phyloP scores from a whole-genome alignment of 2,797 vertebrate species.

The Merluccius polli region DNA sequence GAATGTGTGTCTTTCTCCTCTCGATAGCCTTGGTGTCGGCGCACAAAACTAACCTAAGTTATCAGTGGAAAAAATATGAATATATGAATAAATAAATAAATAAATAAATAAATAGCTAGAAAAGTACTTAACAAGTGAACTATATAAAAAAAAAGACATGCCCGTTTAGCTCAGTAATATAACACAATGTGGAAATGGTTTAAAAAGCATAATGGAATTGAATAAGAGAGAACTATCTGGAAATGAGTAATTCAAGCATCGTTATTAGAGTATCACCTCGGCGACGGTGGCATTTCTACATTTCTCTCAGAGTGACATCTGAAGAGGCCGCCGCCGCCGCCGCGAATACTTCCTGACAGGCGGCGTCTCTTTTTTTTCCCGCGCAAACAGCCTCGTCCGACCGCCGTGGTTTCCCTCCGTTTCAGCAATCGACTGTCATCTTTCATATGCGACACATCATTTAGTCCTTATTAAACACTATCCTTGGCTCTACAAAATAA shows the following conservation, averaged over 20 bases:
- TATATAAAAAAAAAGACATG: too few species aligned
- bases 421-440: background rate
- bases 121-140: too few species aligned
- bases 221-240: background rate
- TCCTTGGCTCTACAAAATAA: background rate
- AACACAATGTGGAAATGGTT: too few species aligned
- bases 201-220: background rate
- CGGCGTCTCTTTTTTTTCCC: background rate
- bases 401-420: background rate
- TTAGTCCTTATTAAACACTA: background rate
- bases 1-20: background rate
- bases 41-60: background rate
- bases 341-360: background rate
- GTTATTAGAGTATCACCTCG: background rate
- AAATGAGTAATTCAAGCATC: background rate
- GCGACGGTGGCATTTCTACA: background rate
- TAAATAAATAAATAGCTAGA: too few species aligned
- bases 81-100: background rate
- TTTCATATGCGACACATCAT: background rate
- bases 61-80: background rate
- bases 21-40: background rate
- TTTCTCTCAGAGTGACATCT: background rate
- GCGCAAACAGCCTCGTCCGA: background rate
- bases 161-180: too few species aligned
- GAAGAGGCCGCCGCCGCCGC: background rate